Percentiles rank a stretch among this genome's conserved stretches.
These are phyloP conservation scores for Lycocorax pyrrhopterus DNA, from an alignment of 2,113 vertebrate genomes.

Conservation along the genomic window DNA sequence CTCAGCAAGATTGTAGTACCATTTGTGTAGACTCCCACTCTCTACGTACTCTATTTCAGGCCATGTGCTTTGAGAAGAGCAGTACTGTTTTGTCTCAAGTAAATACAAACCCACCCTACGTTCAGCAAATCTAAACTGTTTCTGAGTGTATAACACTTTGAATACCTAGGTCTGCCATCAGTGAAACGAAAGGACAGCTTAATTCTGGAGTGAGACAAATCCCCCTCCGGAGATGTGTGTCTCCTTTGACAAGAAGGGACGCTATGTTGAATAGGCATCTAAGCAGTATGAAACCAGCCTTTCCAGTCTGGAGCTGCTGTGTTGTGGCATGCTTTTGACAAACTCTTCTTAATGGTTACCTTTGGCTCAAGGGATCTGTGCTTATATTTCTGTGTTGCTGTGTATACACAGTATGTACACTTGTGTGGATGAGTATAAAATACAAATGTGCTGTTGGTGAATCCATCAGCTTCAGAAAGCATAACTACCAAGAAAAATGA, in stretches of 20 bases:
- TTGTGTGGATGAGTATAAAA: background rate
- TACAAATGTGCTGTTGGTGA: background rate
- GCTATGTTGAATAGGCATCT: background rate
- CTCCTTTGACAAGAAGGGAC: background rate
- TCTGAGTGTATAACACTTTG: background rate
- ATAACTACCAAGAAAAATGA: background rate
- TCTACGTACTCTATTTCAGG: background rate
- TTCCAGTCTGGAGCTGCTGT: constrained; percentile 19
- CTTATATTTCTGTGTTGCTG: background rate
- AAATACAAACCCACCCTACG: background rate
- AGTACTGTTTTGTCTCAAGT: background rate
- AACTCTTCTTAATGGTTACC: background rate
- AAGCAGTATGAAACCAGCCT: background rate
- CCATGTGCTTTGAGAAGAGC: background rate
- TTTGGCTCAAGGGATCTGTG: background rate
- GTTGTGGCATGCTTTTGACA: background rate
- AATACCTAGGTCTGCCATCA: background rate
- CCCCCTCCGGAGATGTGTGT: background rate
- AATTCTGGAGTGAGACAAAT: background rate
- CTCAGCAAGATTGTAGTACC: background rate
- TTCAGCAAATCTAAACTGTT: background rate
- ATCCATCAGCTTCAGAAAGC: background rate
- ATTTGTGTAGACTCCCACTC: accelerated
- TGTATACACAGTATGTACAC: background rate
- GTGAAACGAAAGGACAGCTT: background rate